Evolutionary conservation across 2,888 invertebrate genomes (phyloP), one percentile per base, ranked within the genome.

Genomic region (Cylloceria caligata): DNA sequence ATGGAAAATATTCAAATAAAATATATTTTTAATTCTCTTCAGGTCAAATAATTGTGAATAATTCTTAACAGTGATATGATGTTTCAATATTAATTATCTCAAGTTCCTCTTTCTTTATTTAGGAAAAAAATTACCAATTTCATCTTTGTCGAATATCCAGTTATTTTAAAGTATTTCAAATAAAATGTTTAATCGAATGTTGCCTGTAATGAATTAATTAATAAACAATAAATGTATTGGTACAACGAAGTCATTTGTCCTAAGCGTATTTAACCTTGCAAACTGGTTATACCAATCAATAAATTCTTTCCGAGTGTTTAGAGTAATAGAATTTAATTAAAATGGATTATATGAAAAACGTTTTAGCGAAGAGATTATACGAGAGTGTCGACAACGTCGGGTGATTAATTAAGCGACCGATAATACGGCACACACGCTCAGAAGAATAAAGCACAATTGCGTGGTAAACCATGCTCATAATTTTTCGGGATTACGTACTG

Each of bases 401-500:
- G n/a, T 64, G 64, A 74, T 80, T 69, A n/a, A 55, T 65, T 19
- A 36, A 13, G 7, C 74, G 34, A 74, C 74, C 64, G 57, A 65
- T 72, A 60, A 24, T 24, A 24, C 67, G 24, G 13, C 64, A 42
- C 60, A 57, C 65, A 47, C 39, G 30, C 11, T 21, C 16, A 11
- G 34, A 30, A 21, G 36, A 19, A 74, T 67, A 16, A 71, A 65
- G 34, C 49, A 71, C 71, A 67, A 76, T 75, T 65, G 67, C 57
- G 65, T 71, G 49, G 65, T 57, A 13, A 65, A 67, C 11, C 42
- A 65, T 39, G 55, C 69, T 49, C 57, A 80, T 80, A 45, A 72
- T 65, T 80, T 80, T 75, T 55, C 36, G 73, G 62, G 47, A 68
- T 68, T 76, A 68, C 19, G 57, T 11, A n/a, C n/a, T n/a, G 55